Evolutionary conservation across 2,888 invertebrate species (phyloP).

Genomic region (Clanis bilineata): DNA sequence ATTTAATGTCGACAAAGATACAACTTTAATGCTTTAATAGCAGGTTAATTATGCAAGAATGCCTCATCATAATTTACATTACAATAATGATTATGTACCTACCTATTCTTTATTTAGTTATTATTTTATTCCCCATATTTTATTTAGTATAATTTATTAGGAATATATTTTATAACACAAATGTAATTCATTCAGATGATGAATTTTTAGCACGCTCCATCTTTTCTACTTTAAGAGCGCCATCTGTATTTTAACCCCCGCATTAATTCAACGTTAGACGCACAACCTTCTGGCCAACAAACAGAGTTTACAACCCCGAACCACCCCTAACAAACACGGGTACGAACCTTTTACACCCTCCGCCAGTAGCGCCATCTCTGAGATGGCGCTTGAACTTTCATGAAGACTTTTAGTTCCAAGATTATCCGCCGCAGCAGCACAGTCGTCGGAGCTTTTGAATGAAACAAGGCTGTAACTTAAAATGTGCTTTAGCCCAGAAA

Average conservation of each 20-base stretch:
- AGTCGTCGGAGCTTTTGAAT: conserved; percentile 69
- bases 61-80: no score
- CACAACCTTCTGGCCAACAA: conserved; percentile 37
- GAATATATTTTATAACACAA: no score
- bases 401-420: conserved; percentile 63
- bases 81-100: no score
- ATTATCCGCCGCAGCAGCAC: conserved; percentile 57
- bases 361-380: conserved; percentile 65
- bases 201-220: no score
- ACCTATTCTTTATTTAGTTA: no score
- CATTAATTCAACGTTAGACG: conserved; percentile 28
- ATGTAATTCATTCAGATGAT: no score
- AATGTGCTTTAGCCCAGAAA: conserved; percentile 33
- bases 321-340: conserved; percentile 36
- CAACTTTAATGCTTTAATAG: no score
- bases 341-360: conserved; percentile 40
- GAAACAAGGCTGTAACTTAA: conserved; percentile 44
- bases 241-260: conserved; percentile 42
- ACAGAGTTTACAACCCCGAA: conserved; percentile 42
- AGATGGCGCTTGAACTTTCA: conserved; percentile 61
- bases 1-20: background rate
- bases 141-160: no score
- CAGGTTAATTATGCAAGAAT: no score
- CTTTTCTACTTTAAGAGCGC: background rate
- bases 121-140: no score